Evolutionary conservation across 1,140 invertebrate species (phyloP).

Genomic region (Penaeus japonicus): DNA sequence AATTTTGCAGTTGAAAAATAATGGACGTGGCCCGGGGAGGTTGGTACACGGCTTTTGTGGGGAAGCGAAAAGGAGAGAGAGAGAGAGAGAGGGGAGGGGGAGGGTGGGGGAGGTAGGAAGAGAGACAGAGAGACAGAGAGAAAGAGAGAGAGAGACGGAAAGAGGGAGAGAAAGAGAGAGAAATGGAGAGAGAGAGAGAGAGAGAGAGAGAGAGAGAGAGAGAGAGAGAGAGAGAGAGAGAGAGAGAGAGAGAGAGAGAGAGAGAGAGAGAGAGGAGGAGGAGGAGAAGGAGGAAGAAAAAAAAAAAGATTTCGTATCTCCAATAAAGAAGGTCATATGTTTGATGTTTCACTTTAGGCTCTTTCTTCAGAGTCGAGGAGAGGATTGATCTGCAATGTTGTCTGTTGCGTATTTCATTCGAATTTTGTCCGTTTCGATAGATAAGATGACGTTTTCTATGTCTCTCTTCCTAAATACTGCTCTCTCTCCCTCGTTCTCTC

Average conservation of each 20-base stretch:
- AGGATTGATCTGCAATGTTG: neutral
- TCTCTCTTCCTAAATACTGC: neutral
- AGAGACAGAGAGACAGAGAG: constrained; percentile 2
- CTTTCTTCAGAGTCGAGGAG: neutral
- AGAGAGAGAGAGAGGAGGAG: neutral
- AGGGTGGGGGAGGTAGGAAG: neutral
- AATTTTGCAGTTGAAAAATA: constrained; percentile 53
- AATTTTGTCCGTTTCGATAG: neutral
- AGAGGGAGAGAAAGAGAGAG: neutral
- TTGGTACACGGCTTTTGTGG: constrained; percentile 44
- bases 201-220: neutral
- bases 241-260: constrained; percentile 2
- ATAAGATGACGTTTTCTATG: neutral
- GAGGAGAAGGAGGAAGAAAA: neutral
- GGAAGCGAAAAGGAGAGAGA: neutral
- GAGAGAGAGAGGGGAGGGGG: neutral
- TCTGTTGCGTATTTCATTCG: neutral
- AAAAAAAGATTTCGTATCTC: neutral
- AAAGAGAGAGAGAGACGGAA: constrained; percentile 26
- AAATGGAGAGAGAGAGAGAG: neutral
- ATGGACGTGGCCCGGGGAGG: constrained; percentile 40
- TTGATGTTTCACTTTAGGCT: neutral
- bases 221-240: constrained; percentile 23
- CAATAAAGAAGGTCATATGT: constrained; percentile 31
- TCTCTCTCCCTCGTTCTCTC: constrained; percentile 3